Evolutionary conservation across 2,888 invertebrate species (phyloP), one percentile per base, ranked within the genome.

Genomic region (Hyalella azteca): DNA sequence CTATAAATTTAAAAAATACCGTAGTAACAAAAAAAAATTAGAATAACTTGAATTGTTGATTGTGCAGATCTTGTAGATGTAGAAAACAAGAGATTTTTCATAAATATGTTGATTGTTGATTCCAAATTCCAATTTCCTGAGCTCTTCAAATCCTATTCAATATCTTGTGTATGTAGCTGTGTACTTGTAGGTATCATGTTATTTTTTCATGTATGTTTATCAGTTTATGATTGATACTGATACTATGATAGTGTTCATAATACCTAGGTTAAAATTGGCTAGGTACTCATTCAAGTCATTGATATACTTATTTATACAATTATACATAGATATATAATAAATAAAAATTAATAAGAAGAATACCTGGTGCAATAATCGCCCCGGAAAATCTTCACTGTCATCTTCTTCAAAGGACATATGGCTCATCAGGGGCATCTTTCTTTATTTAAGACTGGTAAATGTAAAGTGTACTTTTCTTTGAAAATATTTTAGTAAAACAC

Each of bases 351-450:
- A 54, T 26, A 54, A 15, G 3, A 54, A 45, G 77, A 79, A 85
- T 88, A 92, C 93, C 90, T 94, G 94, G 86, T 94, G 94, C 80
- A 94, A 88, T 76, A 94, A 88, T 77, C 93, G 91, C 5, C 94
- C 94, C 83, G 92, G 93, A 87, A 93, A 94, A 87, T 93, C 91
- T 86, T 93, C 93, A 15, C 84, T 45, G 75, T 75, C 75, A 45
- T 75, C 75, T n/a, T 36, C 45, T 41, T 75, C 75, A 75, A 29
- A 75, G 40, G 41, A 19, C n/a, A 36, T 66, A 19, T 36, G 4
- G 26, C 54, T 54, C 19, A 54, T 9, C 54, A 54, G 29, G 29
- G 54, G 54, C 54, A 54, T 54, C 26, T 7, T 22, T 4, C 22
- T 13, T 29, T 54, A 29, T 7, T 26, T 22, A 22, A 54, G 11